Evolutionary conservation across 2,113 vertebrate species (phyloP).

Genomic region (Pelmatolapia mariae): DNA sequence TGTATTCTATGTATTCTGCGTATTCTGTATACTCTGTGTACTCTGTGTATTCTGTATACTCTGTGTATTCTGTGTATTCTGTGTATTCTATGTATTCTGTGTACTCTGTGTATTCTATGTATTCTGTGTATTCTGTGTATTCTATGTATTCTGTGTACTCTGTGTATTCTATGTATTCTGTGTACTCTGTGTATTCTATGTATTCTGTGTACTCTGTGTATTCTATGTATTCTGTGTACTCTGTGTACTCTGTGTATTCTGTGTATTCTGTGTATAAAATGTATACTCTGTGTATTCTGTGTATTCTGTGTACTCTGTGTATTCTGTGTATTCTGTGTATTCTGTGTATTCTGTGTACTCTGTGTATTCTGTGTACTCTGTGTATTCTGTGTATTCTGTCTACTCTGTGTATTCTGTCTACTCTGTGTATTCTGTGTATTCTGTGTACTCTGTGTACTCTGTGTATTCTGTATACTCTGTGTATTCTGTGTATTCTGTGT

Average conservation of each 20-base stretch:
- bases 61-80: fast-evolving
- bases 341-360: fast-evolving
- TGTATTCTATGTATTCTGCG: fast-evolving
- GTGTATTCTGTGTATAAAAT: fast-evolving
- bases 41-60: fast-evolving
- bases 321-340: fast-evolving
- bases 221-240: fast-evolving
- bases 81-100: fast-evolving
- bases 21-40: fast-evolving
- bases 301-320: fast-evolving
- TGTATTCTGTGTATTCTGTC: fast-evolving
- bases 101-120: fast-evolving
- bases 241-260: fast-evolving
- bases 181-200: fast-evolving
- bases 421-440: fast-evolving
- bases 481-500: fast-evolving
- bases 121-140: fast-evolving
- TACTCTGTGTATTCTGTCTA: fast-evolving
- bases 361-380: fast-evolving
- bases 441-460: fast-evolving
- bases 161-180: fast-evolving
- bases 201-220: fast-evolving
- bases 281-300: fast-evolving
- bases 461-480: fast-evolving
- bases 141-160: fast-evolving